Conservation (phyloP, 2,888 invertebrate species). For the Acleris literana region DNA sequence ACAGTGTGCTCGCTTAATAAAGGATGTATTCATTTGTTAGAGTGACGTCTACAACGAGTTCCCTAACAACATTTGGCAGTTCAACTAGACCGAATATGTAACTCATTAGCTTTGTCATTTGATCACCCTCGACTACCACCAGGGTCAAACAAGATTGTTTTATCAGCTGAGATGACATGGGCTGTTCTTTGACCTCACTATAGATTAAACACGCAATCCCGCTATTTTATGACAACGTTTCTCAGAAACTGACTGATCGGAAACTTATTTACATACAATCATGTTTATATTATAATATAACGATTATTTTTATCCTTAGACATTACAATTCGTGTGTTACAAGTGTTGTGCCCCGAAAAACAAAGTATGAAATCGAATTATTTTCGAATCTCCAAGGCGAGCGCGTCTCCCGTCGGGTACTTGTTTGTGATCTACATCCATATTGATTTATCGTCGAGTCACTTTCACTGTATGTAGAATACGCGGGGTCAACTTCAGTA, state of each 20-base stretch:
- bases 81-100: neutral
- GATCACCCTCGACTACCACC: too few relatives aligned
- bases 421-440: slow-evolving; percentile 34
- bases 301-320: too few relatives aligned
- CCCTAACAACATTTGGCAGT: slow-evolving; percentile 2
- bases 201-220: slow-evolving; percentile 9
- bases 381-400: slow-evolving; percentile 14
- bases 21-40: slow-evolving; percentile 22
- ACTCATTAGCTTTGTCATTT: too few relatives aligned
- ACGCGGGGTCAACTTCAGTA: slow-evolving; percentile 18
- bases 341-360: neutral
- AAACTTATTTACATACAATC: neutral
- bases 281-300: neutral
- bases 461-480: slow-evolving; percentile 27
- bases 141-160: slow-evolving; percentile 18
- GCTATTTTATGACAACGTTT: slow-evolving; percentile 5
- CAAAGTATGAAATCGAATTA: neutral
- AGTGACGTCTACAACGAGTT: slow-evolving; percentile 20
- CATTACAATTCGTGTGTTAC: too few relatives aligned
- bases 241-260: neutral
- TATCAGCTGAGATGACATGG: slow-evolving; percentile 10
- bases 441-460: slow-evolving; percentile 30
- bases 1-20: slow-evolving; percentile 4
- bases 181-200: slow-evolving; percentile 4
- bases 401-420: slow-evolving; percentile 4